Conservation (phyloP, 2,888 invertebrate genomes). For the Tricholauxania praeusta region DNA sequence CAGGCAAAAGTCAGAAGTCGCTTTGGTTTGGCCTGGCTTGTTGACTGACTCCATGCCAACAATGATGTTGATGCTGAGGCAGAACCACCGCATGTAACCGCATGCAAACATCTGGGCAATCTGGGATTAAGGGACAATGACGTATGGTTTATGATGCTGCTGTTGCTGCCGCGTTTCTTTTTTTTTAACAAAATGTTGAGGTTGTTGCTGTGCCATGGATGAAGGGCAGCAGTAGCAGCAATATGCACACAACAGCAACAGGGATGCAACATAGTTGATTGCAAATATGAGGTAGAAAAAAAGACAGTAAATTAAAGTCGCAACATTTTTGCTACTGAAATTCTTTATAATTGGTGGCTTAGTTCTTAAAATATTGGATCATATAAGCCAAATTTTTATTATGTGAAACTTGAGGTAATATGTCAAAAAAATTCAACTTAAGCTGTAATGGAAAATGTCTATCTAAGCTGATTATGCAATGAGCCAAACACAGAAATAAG, state of each 20-base stretch:
- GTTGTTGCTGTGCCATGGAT: conserved; percentile 10
- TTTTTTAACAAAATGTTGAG: background rate
- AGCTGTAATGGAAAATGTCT: too few relatives aligned
- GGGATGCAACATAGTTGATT: background rate
- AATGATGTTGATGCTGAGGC: background rate
- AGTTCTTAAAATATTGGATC: too few relatives aligned
- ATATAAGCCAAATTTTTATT: too few relatives aligned
- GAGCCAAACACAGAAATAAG: too few relatives aligned
- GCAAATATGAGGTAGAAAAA: too few relatives aligned
- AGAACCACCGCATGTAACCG: conserved; percentile 27
- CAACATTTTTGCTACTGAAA: too few relatives aligned
- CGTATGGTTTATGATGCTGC: conserved; percentile 12
- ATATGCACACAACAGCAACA: background rate
- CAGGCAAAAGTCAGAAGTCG: conserved; percentile 21
- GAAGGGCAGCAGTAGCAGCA: background rate
- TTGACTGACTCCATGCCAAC: background rate
- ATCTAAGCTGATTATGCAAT: too few relatives aligned
- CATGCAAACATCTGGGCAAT: conserved; percentile 42
- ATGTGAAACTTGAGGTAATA: too few relatives aligned
- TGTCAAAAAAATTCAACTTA: too few relatives aligned
- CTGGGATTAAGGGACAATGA: conserved; percentile 21
- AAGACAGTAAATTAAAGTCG: too few relatives aligned
- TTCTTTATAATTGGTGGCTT: too few relatives aligned
- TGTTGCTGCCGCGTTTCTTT: background rate
- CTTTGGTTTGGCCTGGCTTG: conserved; percentile 4